Evolutionary conservation across 1,140 invertebrate genomes (phyloP).

Genomic region (Diorhabda sublineata): DNA sequence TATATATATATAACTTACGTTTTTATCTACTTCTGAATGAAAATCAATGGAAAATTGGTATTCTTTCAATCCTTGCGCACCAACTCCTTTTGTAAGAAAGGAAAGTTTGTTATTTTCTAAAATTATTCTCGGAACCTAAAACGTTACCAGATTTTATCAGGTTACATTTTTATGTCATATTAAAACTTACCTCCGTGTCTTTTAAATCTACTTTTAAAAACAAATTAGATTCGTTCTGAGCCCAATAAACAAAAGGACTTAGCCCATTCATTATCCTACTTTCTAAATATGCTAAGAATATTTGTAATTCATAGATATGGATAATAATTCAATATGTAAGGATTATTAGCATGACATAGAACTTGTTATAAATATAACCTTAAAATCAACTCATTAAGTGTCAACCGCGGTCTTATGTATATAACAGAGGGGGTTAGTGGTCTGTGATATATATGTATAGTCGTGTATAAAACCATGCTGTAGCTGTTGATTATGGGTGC

Average conservation of each 20-base stretch:
- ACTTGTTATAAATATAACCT: too few relatives aligned
- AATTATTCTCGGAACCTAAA: constrained; percentile 54
- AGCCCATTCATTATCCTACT: constrained; percentile 44
- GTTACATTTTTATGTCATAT: not conserved
- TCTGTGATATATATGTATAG: too few relatives aligned
- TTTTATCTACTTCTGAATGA: constrained; percentile 61
- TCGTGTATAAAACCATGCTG: too few relatives aligned
- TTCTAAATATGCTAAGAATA: too few relatives aligned
- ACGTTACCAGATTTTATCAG: not conserved
- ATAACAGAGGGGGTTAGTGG: too few relatives aligned
- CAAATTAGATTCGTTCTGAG: constrained; percentile 73
- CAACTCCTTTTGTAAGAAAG: constrained; percentile 57
- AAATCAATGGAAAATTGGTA: constrained; percentile 60
- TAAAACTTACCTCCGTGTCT: constrained; percentile 63
- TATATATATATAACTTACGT: constrained; percentile 50
- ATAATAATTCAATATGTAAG: too few relatives aligned
- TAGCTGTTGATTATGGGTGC: too few relatives aligned
- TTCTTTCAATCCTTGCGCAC: constrained; percentile 62
- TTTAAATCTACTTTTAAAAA: constrained; percentile 80
- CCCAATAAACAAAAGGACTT: constrained; percentile 90
- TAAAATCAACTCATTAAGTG: too few relatives aligned
- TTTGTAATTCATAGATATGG: too few relatives aligned
- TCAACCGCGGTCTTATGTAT: too few relatives aligned
- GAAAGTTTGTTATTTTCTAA: constrained; percentile 52
- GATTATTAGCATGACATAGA: too few relatives aligned